Conservation (phyloP, 1,140 invertebrate species). For the Ceratitis capitata region DNA sequence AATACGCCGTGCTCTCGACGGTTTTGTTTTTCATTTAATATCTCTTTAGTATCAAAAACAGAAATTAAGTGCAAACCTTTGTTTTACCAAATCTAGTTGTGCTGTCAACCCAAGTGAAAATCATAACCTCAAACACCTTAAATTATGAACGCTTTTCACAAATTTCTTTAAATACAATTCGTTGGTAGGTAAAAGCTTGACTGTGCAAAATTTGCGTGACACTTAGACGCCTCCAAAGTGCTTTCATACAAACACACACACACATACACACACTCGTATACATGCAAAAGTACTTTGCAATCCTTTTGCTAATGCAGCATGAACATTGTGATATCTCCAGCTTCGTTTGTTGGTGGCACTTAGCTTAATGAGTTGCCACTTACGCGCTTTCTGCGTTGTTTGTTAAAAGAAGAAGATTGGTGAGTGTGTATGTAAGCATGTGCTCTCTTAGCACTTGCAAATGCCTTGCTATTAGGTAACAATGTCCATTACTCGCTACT, state of each 20-base stretch:
- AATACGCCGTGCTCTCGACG: background rate
- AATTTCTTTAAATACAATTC: background rate
- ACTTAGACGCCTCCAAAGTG: background rate
- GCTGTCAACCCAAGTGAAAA: background rate
- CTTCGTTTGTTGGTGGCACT: background rate
- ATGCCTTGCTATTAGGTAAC: background rate
- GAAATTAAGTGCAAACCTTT: background rate
- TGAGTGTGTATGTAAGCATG: background rate
- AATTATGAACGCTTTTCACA: background rate
- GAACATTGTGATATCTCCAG: background rate
- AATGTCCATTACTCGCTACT: background rate
- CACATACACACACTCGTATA: background rate
- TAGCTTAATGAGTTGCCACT: conserved; percentile 33
- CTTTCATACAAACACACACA: background rate
- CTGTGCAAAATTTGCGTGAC: background rate
- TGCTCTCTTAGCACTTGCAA: background rate
- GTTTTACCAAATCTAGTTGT: too few relatives aligned
- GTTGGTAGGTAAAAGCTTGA: background rate
- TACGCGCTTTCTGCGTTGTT: background rate
- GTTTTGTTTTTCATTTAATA: background rate
- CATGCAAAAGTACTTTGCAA: too few relatives aligned
- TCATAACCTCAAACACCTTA: too few relatives aligned
- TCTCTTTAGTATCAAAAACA: background rate
- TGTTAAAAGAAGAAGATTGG: too few relatives aligned
- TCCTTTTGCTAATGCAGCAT: background rate